These are phyloP conservation scores for Stegodyphus mimosarum DNA, from an alignment of 1,140 invertebrate species.

Conservation along the genomic window DNA sequence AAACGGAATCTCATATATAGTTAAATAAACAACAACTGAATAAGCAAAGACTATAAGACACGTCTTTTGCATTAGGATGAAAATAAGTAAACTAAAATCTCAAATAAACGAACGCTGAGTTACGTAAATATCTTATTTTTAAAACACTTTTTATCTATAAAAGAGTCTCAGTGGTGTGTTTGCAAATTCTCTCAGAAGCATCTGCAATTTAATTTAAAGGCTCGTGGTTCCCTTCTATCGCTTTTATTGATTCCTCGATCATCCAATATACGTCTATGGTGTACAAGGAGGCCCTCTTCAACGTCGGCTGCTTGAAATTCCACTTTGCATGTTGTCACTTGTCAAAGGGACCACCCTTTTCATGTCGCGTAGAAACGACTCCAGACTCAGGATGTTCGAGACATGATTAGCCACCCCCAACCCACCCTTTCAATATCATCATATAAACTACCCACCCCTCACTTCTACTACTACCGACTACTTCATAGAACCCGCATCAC, in stretches of 20 bases:
- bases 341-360: constrained; percentile 49
- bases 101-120: too few relatives aligned
- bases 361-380: constrained; percentile 45
- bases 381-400: constrained; percentile 42
- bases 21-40: too few relatives aligned
- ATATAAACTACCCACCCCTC: constrained; percentile 4
- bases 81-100: too few relatives aligned
- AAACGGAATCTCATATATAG: too few relatives aligned
- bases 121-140: too few relatives aligned
- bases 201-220: constrained; percentile 45
- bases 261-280: too few relatives aligned
- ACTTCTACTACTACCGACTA: not conserved
- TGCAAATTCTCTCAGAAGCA: constrained; percentile 31
- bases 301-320: constrained; percentile 44
- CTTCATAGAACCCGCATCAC: constrained; percentile 9
- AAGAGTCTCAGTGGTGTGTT: not conserved
- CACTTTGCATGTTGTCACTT: constrained; percentile 53
- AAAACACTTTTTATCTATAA: too few relatives aligned
- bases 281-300: constrained; percentile 1
- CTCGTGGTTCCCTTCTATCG: too few relatives aligned
- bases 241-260: too few relatives aligned
- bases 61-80: too few relatives aligned
- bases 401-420: constrained; percentile 42
- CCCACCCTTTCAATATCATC: constrained; percentile 46
- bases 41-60: too few relatives aligned